Evolutionary conservation across 53 echinoderm and acorn worm genomes (phyloP), one percentile per base, ranked within the genome.

Genomic region (Echinometra lucunter): DNA sequence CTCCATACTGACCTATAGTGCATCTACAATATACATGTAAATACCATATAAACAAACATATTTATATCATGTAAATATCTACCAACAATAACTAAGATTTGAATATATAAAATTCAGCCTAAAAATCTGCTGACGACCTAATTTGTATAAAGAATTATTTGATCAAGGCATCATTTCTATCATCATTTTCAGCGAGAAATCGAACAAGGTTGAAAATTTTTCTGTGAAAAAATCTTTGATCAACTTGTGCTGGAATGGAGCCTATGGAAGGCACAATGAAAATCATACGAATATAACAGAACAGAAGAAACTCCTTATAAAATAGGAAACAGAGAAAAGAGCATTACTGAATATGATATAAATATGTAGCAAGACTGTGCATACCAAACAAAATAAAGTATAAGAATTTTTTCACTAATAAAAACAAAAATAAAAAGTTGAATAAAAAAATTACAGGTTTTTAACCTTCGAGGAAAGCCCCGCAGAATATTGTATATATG

Each of bases 121-220:
- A 92, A 92, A 92, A 92, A 78, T 80, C 49, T 78, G 92, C 92
- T 92, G 92, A 92, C 27, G 80, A 75, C 34, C 92, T 92, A 92
- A 44, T 63, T 63, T 40, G 78, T 75, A 92, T 28, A 53, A 53
- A 92, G 57, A 92, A 75, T 74, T 75, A 44, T 92, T 78, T 92
- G 75, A 92, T 92, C 92, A 92, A 92, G 92, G 92, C 92, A 92
- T 92, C 30, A 42, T 57, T 53, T 19, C 30, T 66, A 28, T 45
- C 27, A 25, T 91, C 60, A 25, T 89, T 69, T n/a, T 66, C 66
- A 70, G 69, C 45, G 44, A 91, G 66, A 91, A 91, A 67, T 91
- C 45, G 63, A 69, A 40, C 91, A 91, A 66, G 67, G 91, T 91
- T 89, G 60, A 58, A 23, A 21, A 58, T 11, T 91, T n/a, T n/a